Base-by-base conservation (phyloP, 2,113 vertebrate species). In the Emberiza fucata region DNA sequence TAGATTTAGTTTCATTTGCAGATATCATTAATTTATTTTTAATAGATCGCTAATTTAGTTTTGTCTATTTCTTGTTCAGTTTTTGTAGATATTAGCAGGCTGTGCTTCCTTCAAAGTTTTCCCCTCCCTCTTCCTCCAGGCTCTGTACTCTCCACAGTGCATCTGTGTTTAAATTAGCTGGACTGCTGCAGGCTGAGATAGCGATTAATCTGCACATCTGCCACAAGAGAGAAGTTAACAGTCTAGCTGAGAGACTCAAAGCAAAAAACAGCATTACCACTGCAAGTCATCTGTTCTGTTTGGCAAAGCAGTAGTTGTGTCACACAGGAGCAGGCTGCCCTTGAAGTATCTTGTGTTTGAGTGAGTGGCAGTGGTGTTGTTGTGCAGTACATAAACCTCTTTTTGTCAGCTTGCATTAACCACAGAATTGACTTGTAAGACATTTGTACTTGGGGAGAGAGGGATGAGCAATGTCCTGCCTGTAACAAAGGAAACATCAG, bases 1-100 rank as follows among this genome's bases (percentile, higher is more conserved):
- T 84, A 80, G 72, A 88, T 94, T 95, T 96, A 89, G 94, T 98
- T 97, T 97, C 70, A 95, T 97, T 97, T 98, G 90, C 89, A 28
- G 53, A 93, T 84, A 75, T 31, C 29, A 88, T 92, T 98, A 97
- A 97, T 98, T 97, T 94, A 88, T 97, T 97, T 97, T 97, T 97
- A 98, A 97, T 97, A 96, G 83, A 84, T 90, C 53, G 22, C 66
- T 97, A 97, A 98, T 98, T 97, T 96, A 95, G 72, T 81, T 96
- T 97, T 96, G 95, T 95, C 81, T 71, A 29, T 92, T 95, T 96
- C 86, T 87, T 83, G 44, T 60, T 95, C 87, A 29, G 8, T 39
- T 95, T 96, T 81, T 56, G 72, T 54, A 70, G 60, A 54, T 61
- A 70, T 57, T 96, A 93, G 44, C 75, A 94, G 93, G 68, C 42